Conservation (phyloP, 2,113 vertebrate genomes). For the Alligator sinensis region DNA sequence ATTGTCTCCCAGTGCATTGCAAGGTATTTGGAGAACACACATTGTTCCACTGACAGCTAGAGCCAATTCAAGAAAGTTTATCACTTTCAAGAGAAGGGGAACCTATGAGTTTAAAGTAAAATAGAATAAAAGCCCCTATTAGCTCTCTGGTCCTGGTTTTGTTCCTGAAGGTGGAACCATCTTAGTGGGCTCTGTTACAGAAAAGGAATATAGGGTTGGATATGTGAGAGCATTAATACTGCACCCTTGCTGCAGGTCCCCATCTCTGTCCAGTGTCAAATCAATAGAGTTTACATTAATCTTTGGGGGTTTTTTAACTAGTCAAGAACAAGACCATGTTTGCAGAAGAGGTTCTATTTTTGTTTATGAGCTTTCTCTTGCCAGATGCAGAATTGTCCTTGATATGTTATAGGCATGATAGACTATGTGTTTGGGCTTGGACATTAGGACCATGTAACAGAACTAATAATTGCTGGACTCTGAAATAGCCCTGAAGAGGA, state of each 20-base stretch:
- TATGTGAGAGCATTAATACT: not conserved
- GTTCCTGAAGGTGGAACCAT: not conserved
- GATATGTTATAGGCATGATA: not conserved
- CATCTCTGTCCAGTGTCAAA: not conserved
- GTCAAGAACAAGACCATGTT: too few species aligned
- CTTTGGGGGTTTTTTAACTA: too few species aligned
- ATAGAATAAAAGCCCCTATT: not conserved
- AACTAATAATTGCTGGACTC: not conserved
- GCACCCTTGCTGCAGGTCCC: not conserved
- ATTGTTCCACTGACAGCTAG: not conserved
- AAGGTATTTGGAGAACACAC: not conserved
- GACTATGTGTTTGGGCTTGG: not conserved
- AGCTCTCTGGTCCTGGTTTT: not conserved
- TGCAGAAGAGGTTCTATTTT: too few species aligned
- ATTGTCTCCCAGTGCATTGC: not conserved
- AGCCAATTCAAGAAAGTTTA: not conserved
- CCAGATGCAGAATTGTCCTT: not conserved
- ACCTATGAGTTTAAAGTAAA: not conserved
- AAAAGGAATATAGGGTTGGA: not conserved
- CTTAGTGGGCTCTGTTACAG: not conserved
- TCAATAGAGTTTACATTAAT: not conserved
- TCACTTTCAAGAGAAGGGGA: too few species aligned
- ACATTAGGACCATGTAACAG: not conserved
- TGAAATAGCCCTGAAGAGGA: not conserved
- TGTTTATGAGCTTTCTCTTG: too few species aligned